Base-by-base conservation (phyloP, 2,797 vertebrate species). In the Alcedo atthis region DNA sequence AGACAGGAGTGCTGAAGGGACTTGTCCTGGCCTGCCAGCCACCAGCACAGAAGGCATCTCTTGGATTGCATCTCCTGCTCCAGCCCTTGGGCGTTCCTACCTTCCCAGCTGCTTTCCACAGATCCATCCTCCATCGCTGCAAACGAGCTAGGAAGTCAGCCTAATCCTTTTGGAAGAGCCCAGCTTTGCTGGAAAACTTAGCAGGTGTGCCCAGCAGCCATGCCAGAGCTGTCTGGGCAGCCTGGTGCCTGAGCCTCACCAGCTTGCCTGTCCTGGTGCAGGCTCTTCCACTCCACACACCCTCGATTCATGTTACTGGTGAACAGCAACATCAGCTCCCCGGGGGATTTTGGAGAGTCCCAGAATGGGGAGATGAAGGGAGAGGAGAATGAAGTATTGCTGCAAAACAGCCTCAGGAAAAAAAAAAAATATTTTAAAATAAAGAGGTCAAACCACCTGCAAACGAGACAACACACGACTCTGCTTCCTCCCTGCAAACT, bases 221-320 rank as follows among this genome's bases (percentile, higher is more conserved):
- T 25, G 61, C 33, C 45, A 0, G 1, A 54, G 71, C 43, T 5
- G 1, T 8, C n/a, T 26, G 26, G 33, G 53, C 69, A 76, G n/a
- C 28, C 0, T 0, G 9, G 12, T 15, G 8, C n/a, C 30, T 0
- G 2, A 18, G 11, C 4, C 57, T 32, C 42, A 22, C 25, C 7
- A 2, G 17, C 12, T 12, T 5, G 25, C 7, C 21, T n/a, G 24
- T 61, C 58, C 81, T 9, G 32, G 15, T 5, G 19, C 21, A 28
- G 68, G 40, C 43, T 80, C 42, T 40, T 19, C 54, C 55, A 32
- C 28, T 67, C 40, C 62, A 12, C 33, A 12, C 33, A 25, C 3
- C 58, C 58, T 22, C 9, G 2, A 4, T 4, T 33, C 6, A 0
- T 14, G 55, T 10, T 12, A 8, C 62, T 24, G 46, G 15, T 12